Conservation (phyloP, 2,113 vertebrate genomes). For the Anhinga rufa region DNA sequence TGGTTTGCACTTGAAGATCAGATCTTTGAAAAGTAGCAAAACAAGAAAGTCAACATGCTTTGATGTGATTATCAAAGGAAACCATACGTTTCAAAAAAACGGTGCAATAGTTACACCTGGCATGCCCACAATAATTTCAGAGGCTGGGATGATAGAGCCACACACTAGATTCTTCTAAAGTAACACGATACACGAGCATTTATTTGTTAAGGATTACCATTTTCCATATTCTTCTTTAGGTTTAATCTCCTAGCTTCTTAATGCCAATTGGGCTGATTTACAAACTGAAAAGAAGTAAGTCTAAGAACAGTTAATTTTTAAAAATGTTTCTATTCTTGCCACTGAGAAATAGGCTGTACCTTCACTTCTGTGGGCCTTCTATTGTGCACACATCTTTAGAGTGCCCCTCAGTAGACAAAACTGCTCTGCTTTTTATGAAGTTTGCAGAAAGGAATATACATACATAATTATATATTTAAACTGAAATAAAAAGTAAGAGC, state of each 20-base stretch:
- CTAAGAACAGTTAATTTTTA: neutral
- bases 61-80: conserved; percentile 51
- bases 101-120: neutral
- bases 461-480: neutral
- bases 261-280: neutral
- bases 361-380: neutral
- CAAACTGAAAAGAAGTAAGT: conserved; percentile 9
- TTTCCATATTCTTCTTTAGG: neutral
- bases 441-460: neutral
- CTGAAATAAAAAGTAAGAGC: neutral
- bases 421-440: neutral
- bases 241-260: neutral
- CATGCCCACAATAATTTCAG: neutral
- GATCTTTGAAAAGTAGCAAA: conserved; percentile 7
- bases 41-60: conserved; percentile 31
- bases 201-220: neutral
- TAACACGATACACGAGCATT: neutral
- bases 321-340: conserved; percentile 8
- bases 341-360: neutral
- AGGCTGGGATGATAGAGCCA: neutral
- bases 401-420: neutral
- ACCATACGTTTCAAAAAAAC: neutral
- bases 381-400: neutral
- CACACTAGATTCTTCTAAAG: neutral
- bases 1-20: conserved; percentile 25